Conservation (phyloP, 2,888 invertebrate genomes). For the Melanostoma scalare region DNA sequence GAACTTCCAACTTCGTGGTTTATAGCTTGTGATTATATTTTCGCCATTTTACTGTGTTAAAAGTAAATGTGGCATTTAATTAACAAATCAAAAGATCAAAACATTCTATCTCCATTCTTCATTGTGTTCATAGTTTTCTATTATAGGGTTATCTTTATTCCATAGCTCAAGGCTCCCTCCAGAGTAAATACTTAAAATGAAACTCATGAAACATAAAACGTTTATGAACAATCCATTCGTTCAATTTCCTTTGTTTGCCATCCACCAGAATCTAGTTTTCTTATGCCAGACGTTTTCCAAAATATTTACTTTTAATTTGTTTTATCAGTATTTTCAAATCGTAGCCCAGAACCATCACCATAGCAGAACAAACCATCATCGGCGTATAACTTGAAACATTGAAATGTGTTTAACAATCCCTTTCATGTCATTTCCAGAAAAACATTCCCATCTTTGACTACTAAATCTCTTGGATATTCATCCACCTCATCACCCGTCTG, state of each 20-base stretch:
- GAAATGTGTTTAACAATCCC: slow-evolving; percentile 44
- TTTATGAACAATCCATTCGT: slow-evolving; percentile 32
- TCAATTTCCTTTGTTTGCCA: background rate
- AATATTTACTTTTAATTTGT: slow-evolving; percentile 64
- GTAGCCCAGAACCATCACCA: slow-evolving; percentile 1
- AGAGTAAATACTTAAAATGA: slow-evolving; percentile 13
- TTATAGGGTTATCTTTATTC: background rate
- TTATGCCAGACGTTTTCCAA: slow-evolving; percentile 27
- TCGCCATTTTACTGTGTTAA: background rate
- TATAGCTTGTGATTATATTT: background rate
- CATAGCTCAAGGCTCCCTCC: slow-evolving; percentile 1
- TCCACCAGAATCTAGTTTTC: background rate
- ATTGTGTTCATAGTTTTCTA: slow-evolving; percentile 1
- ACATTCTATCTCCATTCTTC: background rate
- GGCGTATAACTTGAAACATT: slow-evolving; percentile 28
- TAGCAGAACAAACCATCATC: slow-evolving; percentile 1
- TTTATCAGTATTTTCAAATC: slow-evolving; percentile 50
- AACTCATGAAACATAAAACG: slow-evolving; percentile 30
- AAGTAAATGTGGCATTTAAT: slow-evolving; percentile 1
- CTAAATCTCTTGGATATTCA: slow-evolving; percentile 1
- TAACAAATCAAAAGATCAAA: slow-evolving; percentile 1
- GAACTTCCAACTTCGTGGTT: no score
- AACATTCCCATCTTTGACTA: slow-evolving; percentile 29
- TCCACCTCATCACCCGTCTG: slow-evolving; percentile 1
- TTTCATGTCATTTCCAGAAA: slow-evolving; percentile 26